Conservation (phyloP, 2,888 invertebrate species). For the Masnerella sp. region DNA sequence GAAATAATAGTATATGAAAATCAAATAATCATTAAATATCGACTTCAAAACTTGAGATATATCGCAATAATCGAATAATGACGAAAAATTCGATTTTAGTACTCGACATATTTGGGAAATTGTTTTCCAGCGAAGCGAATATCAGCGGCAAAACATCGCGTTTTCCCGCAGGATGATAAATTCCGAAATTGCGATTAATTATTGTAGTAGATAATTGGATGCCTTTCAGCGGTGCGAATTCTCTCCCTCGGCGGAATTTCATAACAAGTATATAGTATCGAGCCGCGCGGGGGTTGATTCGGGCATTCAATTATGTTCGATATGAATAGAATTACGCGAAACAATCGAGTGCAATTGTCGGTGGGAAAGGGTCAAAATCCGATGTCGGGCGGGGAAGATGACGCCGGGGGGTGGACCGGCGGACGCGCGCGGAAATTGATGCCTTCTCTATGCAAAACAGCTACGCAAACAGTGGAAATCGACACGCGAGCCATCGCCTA, state of each 20-base stretch:
- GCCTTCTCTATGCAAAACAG: conserved; percentile 75
- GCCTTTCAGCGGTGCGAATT: conserved; percentile 50
- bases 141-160: conserved; percentile 11
- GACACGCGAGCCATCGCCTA: conserved; percentile 67
- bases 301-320: conserved; percentile 71
- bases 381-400: conserved; percentile 35
- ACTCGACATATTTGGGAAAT: neutral
- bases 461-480: conserved; percentile 69
- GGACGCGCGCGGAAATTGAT: conserved; percentile 72
- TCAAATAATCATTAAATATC: too few relatives aligned
- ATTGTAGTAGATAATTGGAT: conserved; percentile 56
- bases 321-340: conserved; percentile 68
- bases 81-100: too few relatives aligned
- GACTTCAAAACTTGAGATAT: too few relatives aligned
- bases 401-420: conserved; percentile 17
- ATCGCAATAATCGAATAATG: too few relatives aligned
- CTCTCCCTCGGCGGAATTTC: conserved; percentile 44
- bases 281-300: conserved; percentile 52
- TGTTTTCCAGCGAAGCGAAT: conserved; percentile 2
- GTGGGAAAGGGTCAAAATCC: conserved; percentile 61
- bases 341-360: conserved; percentile 62
- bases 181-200: conserved; percentile 48
- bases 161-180: conserved; percentile 42
- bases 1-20: too few relatives aligned
- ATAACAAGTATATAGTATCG: conserved; percentile 50